These are phyloP conservation scores for Physella acuta DNA, from an alignment of 1,140 invertebrate genomes.

Conservation along the genomic window DNA sequence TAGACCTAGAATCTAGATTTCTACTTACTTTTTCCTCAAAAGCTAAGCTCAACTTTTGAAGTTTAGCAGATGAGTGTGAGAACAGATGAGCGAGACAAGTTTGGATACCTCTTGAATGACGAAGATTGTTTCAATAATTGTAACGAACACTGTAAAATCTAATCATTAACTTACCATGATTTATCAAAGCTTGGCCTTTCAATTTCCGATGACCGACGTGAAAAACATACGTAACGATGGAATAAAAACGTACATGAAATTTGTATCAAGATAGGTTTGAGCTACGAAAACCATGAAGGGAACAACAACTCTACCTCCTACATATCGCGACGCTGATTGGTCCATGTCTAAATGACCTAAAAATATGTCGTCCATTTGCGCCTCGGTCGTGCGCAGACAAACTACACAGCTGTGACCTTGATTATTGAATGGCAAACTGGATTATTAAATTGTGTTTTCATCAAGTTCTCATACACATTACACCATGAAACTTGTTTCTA, in stretches of 20 bases:
- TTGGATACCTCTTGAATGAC: no score
- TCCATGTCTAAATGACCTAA: conserved; percentile 23
- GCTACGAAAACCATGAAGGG: conserved; percentile 18
- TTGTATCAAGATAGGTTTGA: not conserved
- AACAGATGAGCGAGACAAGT: no score
- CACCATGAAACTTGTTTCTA: no score
- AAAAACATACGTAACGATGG: not conserved
- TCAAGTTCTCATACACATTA: no score
- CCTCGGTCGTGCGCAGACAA: not conserved
- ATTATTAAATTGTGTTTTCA: no score
- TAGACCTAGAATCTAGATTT: no score
- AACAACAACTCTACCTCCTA: conserved; percentile 26
- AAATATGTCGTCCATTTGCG: conserved; percentile 26
- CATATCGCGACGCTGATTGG: conserved; percentile 21
- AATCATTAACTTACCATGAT: conserved; percentile 1
- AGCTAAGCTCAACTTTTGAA: no score
- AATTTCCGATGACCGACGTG: not conserved
- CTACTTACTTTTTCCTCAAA: no score
- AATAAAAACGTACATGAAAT: conserved; percentile 10
- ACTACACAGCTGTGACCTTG: conserved; percentile 11
- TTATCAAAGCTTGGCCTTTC: not conserved
- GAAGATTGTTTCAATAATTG: no score
- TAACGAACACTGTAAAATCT: not conserved
- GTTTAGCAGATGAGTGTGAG: no score
- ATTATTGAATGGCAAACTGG: no score